Percentiles rank a stretch among this genome's conserved stretches.
Conservation (phyloP, 2,888 invertebrate species). For the Caenorhabditis drosophilae region DNA sequence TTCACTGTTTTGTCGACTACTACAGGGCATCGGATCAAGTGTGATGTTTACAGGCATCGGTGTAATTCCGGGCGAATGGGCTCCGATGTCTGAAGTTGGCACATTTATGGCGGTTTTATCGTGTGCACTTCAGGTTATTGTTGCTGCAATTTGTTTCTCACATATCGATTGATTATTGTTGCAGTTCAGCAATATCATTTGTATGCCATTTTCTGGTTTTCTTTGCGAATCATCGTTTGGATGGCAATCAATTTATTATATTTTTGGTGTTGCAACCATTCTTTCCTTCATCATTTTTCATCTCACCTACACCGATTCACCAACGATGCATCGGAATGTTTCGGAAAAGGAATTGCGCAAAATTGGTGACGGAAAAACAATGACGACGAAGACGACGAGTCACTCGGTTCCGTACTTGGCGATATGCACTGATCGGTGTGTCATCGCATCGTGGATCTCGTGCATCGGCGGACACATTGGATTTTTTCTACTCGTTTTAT, state of each 20-base stretch:
- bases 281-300: conserved; percentile 15
- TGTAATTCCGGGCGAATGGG: conserved; percentile 31
- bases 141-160: no score
- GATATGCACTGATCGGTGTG: conserved; percentile 13
- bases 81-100: conserved; percentile 17
- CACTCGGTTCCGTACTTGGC: conserved; percentile 29
- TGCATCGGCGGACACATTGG: conserved; percentile 48
- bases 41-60: conserved; percentile 27
- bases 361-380: conserved; percentile 5
- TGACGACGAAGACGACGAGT: neutral
- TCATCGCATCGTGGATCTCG: conserved; percentile 14
- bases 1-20: conserved; percentile 16
- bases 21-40: conserved; percentile 29
- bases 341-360: conserved; percentile 3
- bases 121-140: conserved; percentile 14
- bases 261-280: conserved; percentile 25
- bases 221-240: conserved; percentile 35
- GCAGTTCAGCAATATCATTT: conserved; percentile 32
- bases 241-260: conserved; percentile 37
- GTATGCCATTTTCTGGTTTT: conserved; percentile 37
- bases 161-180: no score
- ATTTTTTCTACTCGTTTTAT: conserved; percentile 45
- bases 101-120: conserved; percentile 32
- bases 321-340: conserved; percentile 14
- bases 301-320: conserved; percentile 28